These are phyloP conservation scores for Pelmatolapia mariae DNA, from an alignment of 2,113 vertebrate species.

Conservation along the genomic window DNA sequence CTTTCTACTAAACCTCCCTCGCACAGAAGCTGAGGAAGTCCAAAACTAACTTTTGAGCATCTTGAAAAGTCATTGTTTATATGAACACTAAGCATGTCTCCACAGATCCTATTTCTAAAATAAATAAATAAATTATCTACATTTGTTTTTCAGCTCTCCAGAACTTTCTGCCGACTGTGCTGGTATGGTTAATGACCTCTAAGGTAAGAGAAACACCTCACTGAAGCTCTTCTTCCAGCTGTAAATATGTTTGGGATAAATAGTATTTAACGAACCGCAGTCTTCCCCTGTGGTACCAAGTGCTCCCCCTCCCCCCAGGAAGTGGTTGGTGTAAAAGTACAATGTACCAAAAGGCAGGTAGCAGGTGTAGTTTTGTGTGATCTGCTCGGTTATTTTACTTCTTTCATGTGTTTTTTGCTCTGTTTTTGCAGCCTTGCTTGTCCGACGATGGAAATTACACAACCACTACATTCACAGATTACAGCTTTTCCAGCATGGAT, in stretches of 20 bases:
- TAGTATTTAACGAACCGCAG: background rate
- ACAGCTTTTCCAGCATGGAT: background rate
- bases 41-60: background rate
- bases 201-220: slow-evolving; percentile 29
- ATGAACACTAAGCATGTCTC: background rate
- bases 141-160: slow-evolving; percentile 24
- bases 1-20: background rate
- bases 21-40: background rate
- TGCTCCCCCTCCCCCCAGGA: background rate
- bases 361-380: background rate
- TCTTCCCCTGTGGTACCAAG: background rate
- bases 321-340: background rate
- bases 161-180: background rate
- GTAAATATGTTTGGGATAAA: background rate
- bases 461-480: background rate
- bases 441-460: background rate
- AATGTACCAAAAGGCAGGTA: background rate
- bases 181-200: background rate
- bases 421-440: slow-evolving; percentile 15
- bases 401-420: background rate
- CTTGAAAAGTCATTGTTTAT: background rate
- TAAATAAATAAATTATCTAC: background rate
- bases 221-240: background rate
- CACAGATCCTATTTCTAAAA: background rate
- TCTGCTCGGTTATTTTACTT: background rate